Base-by-base conservation (phyloP, 1,140 invertebrate species). In the Drosophila virilis region DNA sequence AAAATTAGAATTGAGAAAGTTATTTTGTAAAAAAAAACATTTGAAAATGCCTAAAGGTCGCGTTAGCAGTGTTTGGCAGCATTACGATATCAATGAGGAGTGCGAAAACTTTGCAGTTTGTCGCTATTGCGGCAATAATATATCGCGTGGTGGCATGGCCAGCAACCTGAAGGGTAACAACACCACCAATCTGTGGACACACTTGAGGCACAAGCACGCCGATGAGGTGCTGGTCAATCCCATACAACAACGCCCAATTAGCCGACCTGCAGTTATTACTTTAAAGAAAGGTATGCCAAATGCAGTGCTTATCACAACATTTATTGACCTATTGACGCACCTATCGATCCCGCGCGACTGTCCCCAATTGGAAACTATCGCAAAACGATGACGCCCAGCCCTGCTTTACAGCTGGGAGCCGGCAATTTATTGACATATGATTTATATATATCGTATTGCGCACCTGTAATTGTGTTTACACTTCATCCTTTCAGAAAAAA, bases 71-170 rank as follows among this genome's bases (percentile, higher is more conserved):
- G 83, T 88, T 17, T 88, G 83, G 83, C 83, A 88, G 62, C 83
- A 88, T 78, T 88, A 89, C 37, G 83, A 88, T 35, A 80, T 88
- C 8, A 88, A 88, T 52, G 79, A 89, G 40, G 84, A 88, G 54
- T 88, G 83, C 13, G 83, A 88, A 62, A 88, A 88, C 64, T 89
- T 88, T 54, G 83, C 83, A 45, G 72, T 88, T 74, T 88, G 83
- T 58, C 83, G 84, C 9, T 88, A 88, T 43, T 88, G 83, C 51
- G 83, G 83, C 48, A 88, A 89, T 28, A 88, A 88, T 77, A 88
- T 88, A 79, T 88, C 83, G 83, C 83, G 83, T 77, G 83, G 83
- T 22, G 83, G 83, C 50, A 89, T 89, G 84, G 76, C 83, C 28
- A 88, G 83, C 80, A 88, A 88, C 42, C 68, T 88, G 5, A 88